Conservation (phyloP, 2,888 invertebrate genomes). For the Latrodectus hesperus region DNA sequence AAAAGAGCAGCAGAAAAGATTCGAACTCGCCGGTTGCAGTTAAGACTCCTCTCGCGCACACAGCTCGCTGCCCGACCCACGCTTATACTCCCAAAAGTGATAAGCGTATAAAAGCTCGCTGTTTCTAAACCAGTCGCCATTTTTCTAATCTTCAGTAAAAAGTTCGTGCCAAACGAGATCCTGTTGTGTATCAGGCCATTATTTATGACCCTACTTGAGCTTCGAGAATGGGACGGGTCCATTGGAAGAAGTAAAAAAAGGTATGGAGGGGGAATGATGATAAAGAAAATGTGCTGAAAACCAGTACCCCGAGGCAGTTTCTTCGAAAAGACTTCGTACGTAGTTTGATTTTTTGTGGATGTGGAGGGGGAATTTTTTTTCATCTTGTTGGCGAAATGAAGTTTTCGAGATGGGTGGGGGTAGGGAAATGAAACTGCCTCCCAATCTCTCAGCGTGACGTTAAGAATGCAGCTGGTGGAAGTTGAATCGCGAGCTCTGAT, state of each 20-base stretch:
- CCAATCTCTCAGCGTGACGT: not conserved
- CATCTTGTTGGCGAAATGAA: slow-evolving; percentile 16
- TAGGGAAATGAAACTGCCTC: not conserved
- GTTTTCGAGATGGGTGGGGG: slow-evolving; percentile 12
- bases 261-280: not conserved
- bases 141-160: not conserved
- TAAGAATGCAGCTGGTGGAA: not conserved
- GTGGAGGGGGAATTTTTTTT: not conserved
- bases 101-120: slow-evolving; percentile 38
- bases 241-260: not conserved
- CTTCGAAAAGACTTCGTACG: not conserved
- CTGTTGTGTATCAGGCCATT: slow-evolving; percentile 48
- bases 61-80: not conserved
- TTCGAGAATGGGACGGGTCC: not conserved
- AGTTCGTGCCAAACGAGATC: slow-evolving; percentile 36
- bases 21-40: not conserved
- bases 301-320: slow-evolving; percentile 10
- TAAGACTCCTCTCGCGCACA: not conserved
- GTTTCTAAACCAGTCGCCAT: not conserved
- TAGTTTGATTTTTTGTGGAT: not conserved
- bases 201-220: slow-evolving; percentile 38
- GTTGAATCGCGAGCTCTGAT: not conserved
- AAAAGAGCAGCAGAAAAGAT: not conserved
- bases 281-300: slow-evolving; percentile 9
- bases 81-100: slow-evolving; percentile 1